Percentiles rank a stretch among this genome's conserved stretches.
Evolutionary conservation across 2,888 invertebrate genomes (phyloP).

Genomic region (Neuroscelio doddi): DNA sequence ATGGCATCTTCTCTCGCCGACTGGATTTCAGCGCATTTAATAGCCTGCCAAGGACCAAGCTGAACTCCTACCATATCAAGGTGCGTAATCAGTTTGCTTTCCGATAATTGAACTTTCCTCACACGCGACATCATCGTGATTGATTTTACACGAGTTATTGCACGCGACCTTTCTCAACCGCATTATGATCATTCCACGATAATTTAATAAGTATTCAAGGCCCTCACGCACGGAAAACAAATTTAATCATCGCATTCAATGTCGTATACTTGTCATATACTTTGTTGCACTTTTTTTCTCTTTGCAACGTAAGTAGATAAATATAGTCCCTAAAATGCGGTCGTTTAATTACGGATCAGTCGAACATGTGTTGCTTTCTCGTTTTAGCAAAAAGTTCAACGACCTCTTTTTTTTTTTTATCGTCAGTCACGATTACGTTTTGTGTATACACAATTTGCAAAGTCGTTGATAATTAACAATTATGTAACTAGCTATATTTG

Average conservation of each 20-base stretch:
- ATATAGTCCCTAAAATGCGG: too few relatives aligned
- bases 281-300: too few relatives aligned
- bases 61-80: slow-evolving; percentile 99
- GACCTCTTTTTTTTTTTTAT: slow-evolving; percentile 18
- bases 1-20: slow-evolving; percentile 94
- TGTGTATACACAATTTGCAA: slow-evolving; percentile 10
- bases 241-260: not conserved
- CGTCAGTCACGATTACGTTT: slow-evolving; percentile 24
- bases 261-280: too few relatives aligned
- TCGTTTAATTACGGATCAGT: too few relatives aligned
- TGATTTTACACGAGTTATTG: slow-evolving; percentile 17
- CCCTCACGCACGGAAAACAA: not conserved
- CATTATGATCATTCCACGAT: slow-evolving; percentile 1
- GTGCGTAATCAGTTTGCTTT: slow-evolving; percentile 75
- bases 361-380: slow-evolving; percentile 24
- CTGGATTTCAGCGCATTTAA: slow-evolving; percentile 96
- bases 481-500: slow-evolving; percentile 19
- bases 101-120: slow-evolving; percentile 16
- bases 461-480: slow-evolving; percentile 21
- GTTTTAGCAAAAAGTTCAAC: slow-evolving; percentile 19
- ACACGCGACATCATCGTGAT: slow-evolving; percentile 1
- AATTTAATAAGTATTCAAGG: slow-evolving; percentile 4
- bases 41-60: slow-evolving; percentile 93
- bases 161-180: slow-evolving; percentile 25
- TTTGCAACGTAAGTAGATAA: too few relatives aligned